Percentiles rank a stretch among this genome's conserved stretches.
These are phyloP conservation scores for Chymomyza amoena DNA, from an alignment of 2,888 invertebrate species.

Conservation along the genomic window DNA sequence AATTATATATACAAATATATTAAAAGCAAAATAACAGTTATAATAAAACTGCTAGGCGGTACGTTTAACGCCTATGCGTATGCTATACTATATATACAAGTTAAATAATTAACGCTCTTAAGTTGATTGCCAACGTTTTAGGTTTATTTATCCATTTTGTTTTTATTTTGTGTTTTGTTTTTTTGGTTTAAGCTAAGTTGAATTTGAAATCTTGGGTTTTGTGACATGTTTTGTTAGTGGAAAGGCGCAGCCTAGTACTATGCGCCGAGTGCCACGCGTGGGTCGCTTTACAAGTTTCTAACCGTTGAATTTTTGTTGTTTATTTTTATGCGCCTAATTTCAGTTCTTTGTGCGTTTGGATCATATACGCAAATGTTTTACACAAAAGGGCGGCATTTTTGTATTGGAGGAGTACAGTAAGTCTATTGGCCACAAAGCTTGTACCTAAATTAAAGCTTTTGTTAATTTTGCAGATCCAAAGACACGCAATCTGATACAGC, in stretches of 20 bases:
- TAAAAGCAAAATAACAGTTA: too few species aligned
- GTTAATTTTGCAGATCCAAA: conserved; percentile 92
- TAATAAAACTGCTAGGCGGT: neutral
- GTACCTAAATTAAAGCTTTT: neutral
- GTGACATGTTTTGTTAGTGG: neutral
- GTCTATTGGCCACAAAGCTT: conserved; percentile 78
- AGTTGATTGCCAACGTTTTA: neutral
- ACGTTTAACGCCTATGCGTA: neutral
- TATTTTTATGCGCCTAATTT: conserved; percentile 78
- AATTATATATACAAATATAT: neutral
- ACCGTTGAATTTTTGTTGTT: conserved; percentile 14
- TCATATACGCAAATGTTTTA: conserved; percentile 99
- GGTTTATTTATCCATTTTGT: neutral
- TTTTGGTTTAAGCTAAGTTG: too few species aligned
- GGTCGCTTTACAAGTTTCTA: neutral
- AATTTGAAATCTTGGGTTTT: neutral
- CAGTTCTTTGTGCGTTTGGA: conserved; percentile 99
- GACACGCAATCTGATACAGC: conserved; percentile 96
- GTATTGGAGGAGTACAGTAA: conserved; percentile 99
- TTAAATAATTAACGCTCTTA: neutral
- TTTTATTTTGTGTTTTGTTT: too few species aligned
- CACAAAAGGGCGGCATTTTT: conserved; percentile 99
- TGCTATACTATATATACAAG: neutral
- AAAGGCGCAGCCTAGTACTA: neutral
- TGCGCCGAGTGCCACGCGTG: neutral